Conservation (phyloP, 2,888 invertebrate species). For the Polyommatus iphigenia region DNA sequence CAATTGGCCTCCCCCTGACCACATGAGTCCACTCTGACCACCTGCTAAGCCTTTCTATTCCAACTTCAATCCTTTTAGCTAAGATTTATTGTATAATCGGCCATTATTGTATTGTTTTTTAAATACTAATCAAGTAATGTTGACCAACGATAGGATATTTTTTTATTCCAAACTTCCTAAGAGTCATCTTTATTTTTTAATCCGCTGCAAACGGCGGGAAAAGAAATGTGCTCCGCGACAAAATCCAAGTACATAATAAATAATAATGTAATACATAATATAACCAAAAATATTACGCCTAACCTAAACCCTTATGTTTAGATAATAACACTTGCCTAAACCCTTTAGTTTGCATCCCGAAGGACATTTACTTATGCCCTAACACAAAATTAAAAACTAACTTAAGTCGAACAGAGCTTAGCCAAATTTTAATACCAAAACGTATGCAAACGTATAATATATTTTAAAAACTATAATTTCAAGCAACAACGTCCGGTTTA, state of each 20-base stretch:
- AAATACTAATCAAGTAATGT: background rate
- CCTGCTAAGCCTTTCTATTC: slow-evolving; percentile 23
- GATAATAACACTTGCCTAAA: too few relatives aligned
- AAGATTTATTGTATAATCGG: background rate
- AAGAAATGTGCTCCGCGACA: too few relatives aligned
- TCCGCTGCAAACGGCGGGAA: too few relatives aligned
- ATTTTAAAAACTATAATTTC: slow-evolving; percentile 28
- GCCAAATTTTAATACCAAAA: background rate
- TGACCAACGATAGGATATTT: background rate
- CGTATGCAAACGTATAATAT: slow-evolving; percentile 26
- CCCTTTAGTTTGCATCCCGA: too few relatives aligned
- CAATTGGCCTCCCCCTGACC: slow-evolving; percentile 27
- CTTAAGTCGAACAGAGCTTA: background rate
- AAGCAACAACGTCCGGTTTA: slow-evolving; percentile 31
- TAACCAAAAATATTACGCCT: too few relatives aligned
- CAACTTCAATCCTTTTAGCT: slow-evolving; percentile 11
- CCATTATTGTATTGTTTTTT: slow-evolving; percentile 11
- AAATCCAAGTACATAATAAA: too few relatives aligned
- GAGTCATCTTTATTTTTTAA: too few relatives aligned
- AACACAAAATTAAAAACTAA: too few relatives aligned
- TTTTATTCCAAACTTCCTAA: too few relatives aligned
- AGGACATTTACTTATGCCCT: too few relatives aligned
- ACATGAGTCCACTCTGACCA: slow-evolving; percentile 22
- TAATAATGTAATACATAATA: too few relatives aligned
- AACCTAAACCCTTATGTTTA: too few relatives aligned